Base-by-base conservation (phyloP, 2,797 vertebrate genomes). In the Gymnoscopelus microlampas region DNA sequence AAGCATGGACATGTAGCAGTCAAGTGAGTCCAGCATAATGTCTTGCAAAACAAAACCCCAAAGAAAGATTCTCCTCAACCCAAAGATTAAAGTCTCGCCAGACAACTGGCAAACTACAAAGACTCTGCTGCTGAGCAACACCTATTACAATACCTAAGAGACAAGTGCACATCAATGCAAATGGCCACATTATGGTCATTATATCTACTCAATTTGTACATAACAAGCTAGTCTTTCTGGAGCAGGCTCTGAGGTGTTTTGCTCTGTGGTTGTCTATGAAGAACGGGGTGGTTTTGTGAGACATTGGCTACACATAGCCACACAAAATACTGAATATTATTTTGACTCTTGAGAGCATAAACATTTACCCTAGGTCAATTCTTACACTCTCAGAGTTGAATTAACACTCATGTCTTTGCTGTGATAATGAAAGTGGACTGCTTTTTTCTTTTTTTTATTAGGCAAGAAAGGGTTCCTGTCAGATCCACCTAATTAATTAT, bases 401-500 rank as follows among this genome's bases (percentile, higher is more conserved):
- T 48, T 55, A 63, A 29, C 4, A 59, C 50, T 15, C 58, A 15
- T n/a, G n/a, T 29, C 29, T 44, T 11, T 14, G 44, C 15, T 5
- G 56, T 55, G 12, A 63, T 24, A 60, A 29, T 79, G 53, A 84
- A 84, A 82, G 80, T 78, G 70, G 71, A 86, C 81, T 83, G 82
- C 77, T 89, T 72, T 74, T 80, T 81, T 89, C 88, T 85, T 94
- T 84, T 87, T 82, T 94, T 94, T 96, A 93, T 95, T 93, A 94
- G 95, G 95, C 93, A 91, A 93, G 91, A 90, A 94, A 80, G 82
- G 91, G 89, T 92, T 94, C 95, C 94, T 73, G 93, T 94, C 93
- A 87, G 93, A 95, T 96, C 94, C 91, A 93, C 90, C 78, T 91
- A 91, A 89, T 84, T 81, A 88, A 39, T 70, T 54, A 66, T 81